Percentiles rank a stretch among this genome's conserved stretches.
Evolutionary conservation across 2,113 vertebrate species (phyloP).

Genomic region (Balaeniceps rex): DNA sequence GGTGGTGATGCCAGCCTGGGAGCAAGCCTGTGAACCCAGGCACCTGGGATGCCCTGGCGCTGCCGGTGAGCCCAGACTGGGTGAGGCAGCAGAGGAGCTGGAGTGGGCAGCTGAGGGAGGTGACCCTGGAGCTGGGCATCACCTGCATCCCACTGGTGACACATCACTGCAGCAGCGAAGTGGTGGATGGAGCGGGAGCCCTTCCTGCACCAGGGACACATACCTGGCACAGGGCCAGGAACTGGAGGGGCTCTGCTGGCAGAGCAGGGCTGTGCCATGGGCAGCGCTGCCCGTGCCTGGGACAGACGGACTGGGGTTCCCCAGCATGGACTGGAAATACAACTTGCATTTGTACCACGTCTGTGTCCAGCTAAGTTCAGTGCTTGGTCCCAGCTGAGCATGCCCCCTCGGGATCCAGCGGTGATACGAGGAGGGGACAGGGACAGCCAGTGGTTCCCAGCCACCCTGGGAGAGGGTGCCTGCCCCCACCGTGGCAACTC

Average conservation of each 20-base stretch:
- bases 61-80: neutral
- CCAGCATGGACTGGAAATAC: conserved; percentile 14
- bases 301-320: neutral
- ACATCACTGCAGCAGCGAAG: accelerated
- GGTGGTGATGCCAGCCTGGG: neutral
- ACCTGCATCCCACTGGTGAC: accelerated
- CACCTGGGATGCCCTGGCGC: accelerated
- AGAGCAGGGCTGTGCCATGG: neutral
- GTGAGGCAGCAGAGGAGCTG: neutral
- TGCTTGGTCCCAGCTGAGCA: neutral
- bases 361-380: neutral
- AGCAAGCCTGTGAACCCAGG: neutral
- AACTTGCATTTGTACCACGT: neutral
- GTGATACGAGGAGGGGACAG: neutral
- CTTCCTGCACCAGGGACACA: accelerated
- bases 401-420: accelerated
- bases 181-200: accelerated
- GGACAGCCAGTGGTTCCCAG: neutral
- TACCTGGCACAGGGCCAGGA: neutral
- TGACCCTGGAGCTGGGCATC: neutral
- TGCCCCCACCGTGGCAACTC: accelerated
- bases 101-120: neutral
- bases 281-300: neutral
- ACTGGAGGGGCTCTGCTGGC: neutral
- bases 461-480: neutral